These are phyloP conservation scores for Helobdella robusta DNA, from an alignment of 2,888 invertebrate genomes.

Conservation along the genomic window DNA sequence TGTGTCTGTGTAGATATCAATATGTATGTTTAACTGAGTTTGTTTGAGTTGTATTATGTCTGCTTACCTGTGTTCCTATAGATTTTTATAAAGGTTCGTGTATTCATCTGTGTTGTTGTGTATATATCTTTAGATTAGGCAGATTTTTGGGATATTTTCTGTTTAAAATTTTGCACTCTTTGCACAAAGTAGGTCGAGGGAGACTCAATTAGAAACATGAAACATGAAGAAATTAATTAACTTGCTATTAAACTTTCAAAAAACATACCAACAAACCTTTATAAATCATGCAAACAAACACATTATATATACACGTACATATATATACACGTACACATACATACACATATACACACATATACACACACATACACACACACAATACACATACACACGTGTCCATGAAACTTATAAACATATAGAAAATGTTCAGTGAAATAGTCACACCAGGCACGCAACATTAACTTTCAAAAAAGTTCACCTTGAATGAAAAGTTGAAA, in stretches of 20 bases:
- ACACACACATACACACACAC: background rate
- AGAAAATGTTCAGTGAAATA: background rate
- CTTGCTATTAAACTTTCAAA: too few relatives aligned
- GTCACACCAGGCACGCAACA: background rate
- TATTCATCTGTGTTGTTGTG: background rate
- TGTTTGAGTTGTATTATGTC: background rate
- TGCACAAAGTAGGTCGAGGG: too few relatives aligned
- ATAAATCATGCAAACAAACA: background rate
- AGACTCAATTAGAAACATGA: too few relatives aligned
- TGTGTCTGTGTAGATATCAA: background rate
- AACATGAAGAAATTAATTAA: too few relatives aligned
- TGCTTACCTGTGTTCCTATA: background rate
- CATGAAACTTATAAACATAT: background rate
- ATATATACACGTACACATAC: background rate
- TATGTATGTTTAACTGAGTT: background rate
- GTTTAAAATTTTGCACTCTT: background rate
- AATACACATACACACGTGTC: background rate
- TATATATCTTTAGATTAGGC: background rate
- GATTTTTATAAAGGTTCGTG: background rate
- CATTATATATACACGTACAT: background rate
- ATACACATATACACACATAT: background rate
- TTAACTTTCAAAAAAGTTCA: too few relatives aligned
- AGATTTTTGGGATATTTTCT: background rate
- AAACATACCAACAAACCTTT: background rate
- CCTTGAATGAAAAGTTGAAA: too few relatives aligned